Evolutionary conservation across 35 echinoderm and acorn worm genomes (phyloP).

Genomic region (Strongylocentrotus purpuratus): DNA sequence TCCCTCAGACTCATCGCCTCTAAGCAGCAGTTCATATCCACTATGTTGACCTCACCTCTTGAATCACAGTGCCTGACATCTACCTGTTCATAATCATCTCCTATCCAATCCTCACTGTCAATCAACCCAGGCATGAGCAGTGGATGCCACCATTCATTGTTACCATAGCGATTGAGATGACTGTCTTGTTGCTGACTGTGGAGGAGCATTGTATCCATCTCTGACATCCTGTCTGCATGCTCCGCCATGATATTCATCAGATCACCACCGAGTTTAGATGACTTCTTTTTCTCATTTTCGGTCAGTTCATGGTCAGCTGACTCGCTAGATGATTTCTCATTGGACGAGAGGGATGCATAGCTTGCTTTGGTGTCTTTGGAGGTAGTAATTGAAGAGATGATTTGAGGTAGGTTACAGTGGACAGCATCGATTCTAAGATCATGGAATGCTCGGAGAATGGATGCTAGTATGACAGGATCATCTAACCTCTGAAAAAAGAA

Average conservation of each 20-base stretch:
- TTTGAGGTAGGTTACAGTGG: slow-evolving; percentile 13
- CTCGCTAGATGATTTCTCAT: background rate
- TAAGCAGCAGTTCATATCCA: slow-evolving; percentile 9
- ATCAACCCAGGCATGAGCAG: background rate
- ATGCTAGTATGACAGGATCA: background rate
- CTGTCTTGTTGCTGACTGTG: background rate
- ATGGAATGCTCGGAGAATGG: background rate
- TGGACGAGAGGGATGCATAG: background rate
- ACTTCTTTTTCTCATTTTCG: too few species aligned
- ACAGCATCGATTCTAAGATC: background rate
- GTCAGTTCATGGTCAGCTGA: background rate
- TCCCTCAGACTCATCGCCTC: slow-evolving; percentile 42
- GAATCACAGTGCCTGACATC: background rate
- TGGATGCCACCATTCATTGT: slow-evolving; percentile 54
- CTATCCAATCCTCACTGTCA: background rate
- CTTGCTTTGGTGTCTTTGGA: background rate
- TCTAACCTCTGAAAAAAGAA: background rate
- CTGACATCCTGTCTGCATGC: slow-evolving; percentile 31
- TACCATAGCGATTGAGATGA: slow-evolving; percentile 36
- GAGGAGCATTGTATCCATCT: slow-evolving; percentile 23
- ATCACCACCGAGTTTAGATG: background rate
- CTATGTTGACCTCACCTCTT: background rate
- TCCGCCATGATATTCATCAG: background rate
- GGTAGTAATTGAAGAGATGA: background rate
- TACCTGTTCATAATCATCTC: background rate